These are phyloP conservation scores for Cathartes aura DNA, from an alignment of 2,113 vertebrate species.

Conservation along the genomic window DNA sequence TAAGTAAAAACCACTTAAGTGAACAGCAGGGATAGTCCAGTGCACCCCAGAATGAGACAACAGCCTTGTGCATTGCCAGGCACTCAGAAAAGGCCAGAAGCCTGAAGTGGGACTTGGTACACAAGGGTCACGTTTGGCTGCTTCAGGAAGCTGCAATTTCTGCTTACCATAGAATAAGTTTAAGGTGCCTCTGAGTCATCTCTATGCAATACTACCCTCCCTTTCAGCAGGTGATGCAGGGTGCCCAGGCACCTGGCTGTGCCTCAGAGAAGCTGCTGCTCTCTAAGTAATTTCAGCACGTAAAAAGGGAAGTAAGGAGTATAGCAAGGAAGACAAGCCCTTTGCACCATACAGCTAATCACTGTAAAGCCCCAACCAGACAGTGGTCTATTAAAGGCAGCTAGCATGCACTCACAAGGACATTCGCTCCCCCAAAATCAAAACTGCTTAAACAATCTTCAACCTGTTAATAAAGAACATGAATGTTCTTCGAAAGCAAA, in stretches of 20 bases:
- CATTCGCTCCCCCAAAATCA: neutral
- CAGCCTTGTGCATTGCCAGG: neutral
- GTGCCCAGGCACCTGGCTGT: neutral
- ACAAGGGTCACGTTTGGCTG: neutral
- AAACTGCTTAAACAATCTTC: neutral
- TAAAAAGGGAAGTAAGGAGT: neutral
- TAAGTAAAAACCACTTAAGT: neutral
- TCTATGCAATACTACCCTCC: neutral
- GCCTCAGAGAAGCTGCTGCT: neutral
- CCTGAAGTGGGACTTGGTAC: neutral
- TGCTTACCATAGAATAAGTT: neutral
- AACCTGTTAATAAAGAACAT: neutral
- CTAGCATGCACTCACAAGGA: neutral
- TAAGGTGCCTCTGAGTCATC: neutral
- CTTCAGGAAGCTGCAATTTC: neutral
- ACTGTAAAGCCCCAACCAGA: neutral
- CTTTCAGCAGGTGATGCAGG: neutral
- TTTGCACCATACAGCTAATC: neutral
- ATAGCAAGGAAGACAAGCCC: neutral
- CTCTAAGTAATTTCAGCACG: neutral
- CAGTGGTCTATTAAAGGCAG: neutral
- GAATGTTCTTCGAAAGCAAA: constrained; percentile 24
- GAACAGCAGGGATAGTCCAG: neutral
- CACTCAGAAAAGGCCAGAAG: neutral
- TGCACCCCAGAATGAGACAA: neutral